Conservation (phyloP, 2,113 vertebrate genomes). For the Microcebus tavaratra region DNA sequence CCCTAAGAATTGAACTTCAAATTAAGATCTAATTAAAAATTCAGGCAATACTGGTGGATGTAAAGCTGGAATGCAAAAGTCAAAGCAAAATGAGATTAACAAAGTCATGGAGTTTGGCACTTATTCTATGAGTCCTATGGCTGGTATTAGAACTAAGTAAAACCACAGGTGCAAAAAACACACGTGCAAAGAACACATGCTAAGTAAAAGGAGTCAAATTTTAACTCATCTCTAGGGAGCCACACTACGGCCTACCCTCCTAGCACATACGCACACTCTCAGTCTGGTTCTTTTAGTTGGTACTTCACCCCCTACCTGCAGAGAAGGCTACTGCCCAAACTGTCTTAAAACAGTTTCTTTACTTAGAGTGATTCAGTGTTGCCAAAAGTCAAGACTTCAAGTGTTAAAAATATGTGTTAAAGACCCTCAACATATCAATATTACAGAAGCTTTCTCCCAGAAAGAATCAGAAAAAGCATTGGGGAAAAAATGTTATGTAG, state of each 20-base stretch:
- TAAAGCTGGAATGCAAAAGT: background rate
- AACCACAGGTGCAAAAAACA: background rate
- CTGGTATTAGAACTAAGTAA: background rate
- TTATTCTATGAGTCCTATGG: background rate
- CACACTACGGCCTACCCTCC: rapidly evolving
- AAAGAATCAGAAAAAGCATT: background rate
- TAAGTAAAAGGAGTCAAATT: background rate
- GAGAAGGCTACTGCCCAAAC: no score
- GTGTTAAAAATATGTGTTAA: background rate
- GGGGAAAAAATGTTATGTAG: background rate
- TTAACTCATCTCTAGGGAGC: rapidly evolving
- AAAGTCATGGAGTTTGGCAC: background rate
- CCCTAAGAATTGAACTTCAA: background rate
- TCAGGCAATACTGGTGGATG: background rate
- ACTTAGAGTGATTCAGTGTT: background rate
- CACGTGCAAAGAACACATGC: rapidly evolving
- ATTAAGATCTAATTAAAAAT: background rate
- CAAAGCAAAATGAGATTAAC: background rate
- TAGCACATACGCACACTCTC: rapidly evolving
- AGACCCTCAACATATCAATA: background rate
- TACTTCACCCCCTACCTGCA: background rate
- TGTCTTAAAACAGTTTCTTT: background rate
- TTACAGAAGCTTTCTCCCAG: background rate
- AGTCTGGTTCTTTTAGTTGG: rapidly evolving
- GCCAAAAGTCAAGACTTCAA: background rate